Percentiles rank a stretch among this genome's conserved stretches.
Evolutionary conservation across 2,888 invertebrate genomes (phyloP).

Genomic region (Agrochola macilenta): DNA sequence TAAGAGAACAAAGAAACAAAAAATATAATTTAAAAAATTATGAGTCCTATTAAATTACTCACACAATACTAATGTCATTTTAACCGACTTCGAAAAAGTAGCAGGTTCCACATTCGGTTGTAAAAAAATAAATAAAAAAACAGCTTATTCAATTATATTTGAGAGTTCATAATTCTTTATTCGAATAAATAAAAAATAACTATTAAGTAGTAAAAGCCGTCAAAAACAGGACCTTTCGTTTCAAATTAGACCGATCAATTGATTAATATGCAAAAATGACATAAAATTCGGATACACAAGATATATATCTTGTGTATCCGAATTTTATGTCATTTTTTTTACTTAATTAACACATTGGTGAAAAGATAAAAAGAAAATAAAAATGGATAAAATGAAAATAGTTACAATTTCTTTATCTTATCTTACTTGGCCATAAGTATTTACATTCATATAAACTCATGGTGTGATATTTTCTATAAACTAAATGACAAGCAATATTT

Average conservation of each 20-base stretch:
- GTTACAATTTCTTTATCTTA: slow-evolving; percentile 17
- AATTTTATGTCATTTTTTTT: too few relatives aligned
- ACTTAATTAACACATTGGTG: background rate
- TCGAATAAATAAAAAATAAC: background rate
- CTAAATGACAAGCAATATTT: slow-evolving; percentile 19
- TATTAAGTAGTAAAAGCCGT: background rate
- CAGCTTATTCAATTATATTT: background rate
- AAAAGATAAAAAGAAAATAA: too few relatives aligned
- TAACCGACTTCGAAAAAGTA: background rate
- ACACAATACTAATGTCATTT: background rate
- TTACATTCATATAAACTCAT: slow-evolving; percentile 5
- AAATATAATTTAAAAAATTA: too few relatives aligned
- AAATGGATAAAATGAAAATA: too few relatives aligned
- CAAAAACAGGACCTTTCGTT: background rate
- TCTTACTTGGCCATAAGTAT: background rate
- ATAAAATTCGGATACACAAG: background rate
- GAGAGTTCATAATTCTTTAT: background rate
- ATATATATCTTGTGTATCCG: too few relatives aligned
- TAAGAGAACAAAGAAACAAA: background rate
- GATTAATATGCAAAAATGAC: background rate
- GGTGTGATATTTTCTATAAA: slow-evolving; percentile 36
- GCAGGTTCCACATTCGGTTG: background rate
- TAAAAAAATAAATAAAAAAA: background rate
- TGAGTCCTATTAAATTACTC: background rate
- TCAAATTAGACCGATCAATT: background rate